Conservation (phyloP, 53 echinoderm and acorn worm species). For the Crossaster papposus region DNA sequence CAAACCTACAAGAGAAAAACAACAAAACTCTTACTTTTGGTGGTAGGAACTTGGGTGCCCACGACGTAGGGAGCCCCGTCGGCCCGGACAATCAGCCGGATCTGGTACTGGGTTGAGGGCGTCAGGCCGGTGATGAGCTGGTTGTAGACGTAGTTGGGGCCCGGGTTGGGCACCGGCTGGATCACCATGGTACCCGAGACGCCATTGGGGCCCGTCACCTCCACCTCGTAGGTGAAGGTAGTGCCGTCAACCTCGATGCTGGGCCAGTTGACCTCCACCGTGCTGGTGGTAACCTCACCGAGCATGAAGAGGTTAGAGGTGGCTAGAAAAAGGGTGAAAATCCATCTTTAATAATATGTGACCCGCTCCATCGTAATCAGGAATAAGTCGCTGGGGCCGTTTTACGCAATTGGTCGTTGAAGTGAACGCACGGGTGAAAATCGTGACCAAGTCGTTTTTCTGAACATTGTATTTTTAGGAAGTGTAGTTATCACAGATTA, state of each 20-base stretch:
- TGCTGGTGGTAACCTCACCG: slow-evolving; percentile 43
- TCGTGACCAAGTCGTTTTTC: no score
- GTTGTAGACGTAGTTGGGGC: slow-evolving; percentile 38
- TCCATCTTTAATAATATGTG: background rate
- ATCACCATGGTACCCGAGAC: background rate
- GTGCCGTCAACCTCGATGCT: background rate
- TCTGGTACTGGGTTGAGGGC: slow-evolving; percentile 47
- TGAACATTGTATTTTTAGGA: no score
- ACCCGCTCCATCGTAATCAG: no score
- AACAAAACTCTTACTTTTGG: slow-evolving; percentile 48
- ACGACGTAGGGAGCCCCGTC: slow-evolving; percentile 12
- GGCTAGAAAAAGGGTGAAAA: slow-evolving; percentile 9
- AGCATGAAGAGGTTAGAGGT: slow-evolving; percentile 36
- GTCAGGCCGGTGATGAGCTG: slow-evolving; percentile 21
- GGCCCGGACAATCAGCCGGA: slow-evolving; percentile 29
- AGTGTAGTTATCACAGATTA: no score
- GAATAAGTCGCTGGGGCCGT: no score
- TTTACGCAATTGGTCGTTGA: no score
- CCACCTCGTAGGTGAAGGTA: slow-evolving; percentile 35
- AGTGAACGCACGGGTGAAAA: no score
- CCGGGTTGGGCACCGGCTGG: slow-evolving; percentile 28
- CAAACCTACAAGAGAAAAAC: no score
- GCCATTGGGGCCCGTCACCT: slow-evolving; percentile 32
- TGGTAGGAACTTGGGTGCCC: slow-evolving; percentile 58
- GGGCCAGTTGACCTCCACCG: slow-evolving; percentile 57